These are phyloP conservation scores for Chrysomallon squamiferum DNA, from an alignment of 1,140 invertebrate genomes.

Conservation along the genomic window DNA sequence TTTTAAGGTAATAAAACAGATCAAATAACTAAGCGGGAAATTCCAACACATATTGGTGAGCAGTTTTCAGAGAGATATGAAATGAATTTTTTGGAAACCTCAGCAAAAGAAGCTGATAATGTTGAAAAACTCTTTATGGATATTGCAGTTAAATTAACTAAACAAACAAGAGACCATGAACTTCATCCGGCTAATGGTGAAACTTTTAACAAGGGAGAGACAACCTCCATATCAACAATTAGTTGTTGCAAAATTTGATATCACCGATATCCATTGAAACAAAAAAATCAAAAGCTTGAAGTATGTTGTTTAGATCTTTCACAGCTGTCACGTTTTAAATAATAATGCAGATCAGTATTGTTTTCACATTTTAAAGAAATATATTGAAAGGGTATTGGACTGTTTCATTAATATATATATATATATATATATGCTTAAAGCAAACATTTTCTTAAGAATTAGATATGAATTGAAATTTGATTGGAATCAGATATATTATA, in stretches of 20 bases:
- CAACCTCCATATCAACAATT: conserved; percentile 17
- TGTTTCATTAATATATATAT: too few species aligned
- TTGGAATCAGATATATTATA: too few species aligned
- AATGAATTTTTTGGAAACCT: conserved; percentile 76
- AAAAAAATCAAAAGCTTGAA: too few species aligned
- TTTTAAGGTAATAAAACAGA: conserved; percentile 92
- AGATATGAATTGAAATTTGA: too few species aligned
- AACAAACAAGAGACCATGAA: conserved; percentile 48
- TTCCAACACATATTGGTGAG: conserved; percentile 92
- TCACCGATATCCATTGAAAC: too few species aligned
- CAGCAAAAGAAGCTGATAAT: conserved; percentile 61
- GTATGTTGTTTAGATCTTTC: too few species aligned
- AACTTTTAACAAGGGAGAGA: conserved; percentile 10
- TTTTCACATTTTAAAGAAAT: too few species aligned
- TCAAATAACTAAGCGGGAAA: conserved; percentile 86
- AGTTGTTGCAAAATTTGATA: conserved; percentile 19
- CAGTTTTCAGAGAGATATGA: conserved; percentile 93
- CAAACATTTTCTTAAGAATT: too few species aligned
- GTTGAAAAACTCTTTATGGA: conserved; percentile 82
- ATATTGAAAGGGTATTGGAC: too few species aligned
- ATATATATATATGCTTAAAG: too few species aligned
- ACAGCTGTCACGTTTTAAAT: too few species aligned
- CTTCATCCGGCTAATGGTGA: conserved; percentile 32
- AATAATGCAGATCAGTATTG: too few species aligned
- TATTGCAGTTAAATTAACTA: conserved; percentile 73